Base-by-base conservation (phyloP, 2,113 vertebrate species). In the Sula dactylatra region DNA sequence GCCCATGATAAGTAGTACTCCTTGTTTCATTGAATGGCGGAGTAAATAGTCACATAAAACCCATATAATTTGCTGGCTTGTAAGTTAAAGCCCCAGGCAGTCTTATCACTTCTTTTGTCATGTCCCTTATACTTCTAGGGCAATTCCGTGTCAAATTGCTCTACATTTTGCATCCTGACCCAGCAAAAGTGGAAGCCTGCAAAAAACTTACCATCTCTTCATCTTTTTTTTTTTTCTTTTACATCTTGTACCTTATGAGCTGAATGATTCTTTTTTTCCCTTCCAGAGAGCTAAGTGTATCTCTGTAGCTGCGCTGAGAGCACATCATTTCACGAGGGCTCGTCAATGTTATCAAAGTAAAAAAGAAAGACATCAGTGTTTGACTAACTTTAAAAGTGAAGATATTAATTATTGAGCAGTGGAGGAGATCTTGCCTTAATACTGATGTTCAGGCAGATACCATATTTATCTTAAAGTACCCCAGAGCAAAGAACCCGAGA, bases 31-130 rank as follows among this genome's bases (percentile, higher is more conserved):
- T 87, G 90, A 95, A 94, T 96, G 96, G 64, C 18, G 62, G 65
- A 69, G 79, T 92, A 97, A 97, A 95, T 95, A 97, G 92, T 97
- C 90, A 94, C 94, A 97, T 97, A 97, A 98, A 97, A 94, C 86
- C 88, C 95, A 65, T 45, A 76, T 97, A 96, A 98, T 98, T 97
- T 89, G 44, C 90, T 77, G 94, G 66, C 91, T 98, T 98, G n/a
- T 76, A 97, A 97, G 76, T 95, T 93, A 98, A 95, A 95, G 95
- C 96, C 95, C 94, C 92, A 97, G 98, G 96, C 96, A 96, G 97
- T 77, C 94, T 94, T 91, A 90, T 80, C 97, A 84, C 96, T 95
- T 66, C 94, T 95, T 97, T 96, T 97, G 88, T 96, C 90, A 76
- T 96, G 70, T 94, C 87, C 91, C 88, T 89, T 94, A 89, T 92